These are phyloP conservation scores for Rhynchophorus ferrugineus DNA, from an alignment of 1,140 invertebrate genomes.

Conservation along the genomic window DNA sequence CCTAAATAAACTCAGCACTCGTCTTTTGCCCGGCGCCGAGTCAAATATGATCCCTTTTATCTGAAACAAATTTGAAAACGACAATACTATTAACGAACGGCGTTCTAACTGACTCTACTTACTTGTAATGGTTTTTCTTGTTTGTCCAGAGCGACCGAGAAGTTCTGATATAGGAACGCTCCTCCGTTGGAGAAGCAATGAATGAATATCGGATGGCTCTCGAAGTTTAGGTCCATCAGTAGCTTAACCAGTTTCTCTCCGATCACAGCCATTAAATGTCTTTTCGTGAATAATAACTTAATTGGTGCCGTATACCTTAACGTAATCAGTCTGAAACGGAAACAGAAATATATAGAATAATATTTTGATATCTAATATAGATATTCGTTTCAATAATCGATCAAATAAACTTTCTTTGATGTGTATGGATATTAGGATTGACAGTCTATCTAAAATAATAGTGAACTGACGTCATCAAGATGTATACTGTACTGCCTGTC, in stretches of 20 bases:
- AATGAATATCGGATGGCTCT: conserved; percentile 65
- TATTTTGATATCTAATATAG: too few species aligned
- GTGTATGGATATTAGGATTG: too few species aligned
- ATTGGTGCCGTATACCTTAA: conserved; percentile 65
- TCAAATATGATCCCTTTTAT: conserved; percentile 70
- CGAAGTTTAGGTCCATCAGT: conserved; percentile 57
- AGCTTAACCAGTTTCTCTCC: conserved; percentile 61
- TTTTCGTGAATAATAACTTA: conserved; percentile 57
- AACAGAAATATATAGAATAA: too few species aligned
- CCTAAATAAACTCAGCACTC: conserved; percentile 48
- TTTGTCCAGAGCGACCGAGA: conserved; percentile 50
- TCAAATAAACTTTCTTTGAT: too few species aligned
- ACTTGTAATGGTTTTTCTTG: conserved; percentile 44
- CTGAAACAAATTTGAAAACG: too few species aligned
- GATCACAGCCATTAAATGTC: conserved; percentile 51
- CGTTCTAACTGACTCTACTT: too few species aligned
- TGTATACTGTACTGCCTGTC: too few species aligned
- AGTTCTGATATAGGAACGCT: conserved; percentile 58
- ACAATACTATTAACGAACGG: too few species aligned
- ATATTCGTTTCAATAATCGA: too few species aligned
- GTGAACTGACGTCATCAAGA: too few species aligned
- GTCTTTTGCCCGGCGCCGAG: conserved; percentile 60
- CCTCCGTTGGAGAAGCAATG: conserved; percentile 78
- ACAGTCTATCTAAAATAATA: too few species aligned
- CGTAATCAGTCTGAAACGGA: conserved; percentile 58